Base-by-base conservation (phyloP, 2,888 invertebrate genomes). In the Zygaena filipendulae region DNA sequence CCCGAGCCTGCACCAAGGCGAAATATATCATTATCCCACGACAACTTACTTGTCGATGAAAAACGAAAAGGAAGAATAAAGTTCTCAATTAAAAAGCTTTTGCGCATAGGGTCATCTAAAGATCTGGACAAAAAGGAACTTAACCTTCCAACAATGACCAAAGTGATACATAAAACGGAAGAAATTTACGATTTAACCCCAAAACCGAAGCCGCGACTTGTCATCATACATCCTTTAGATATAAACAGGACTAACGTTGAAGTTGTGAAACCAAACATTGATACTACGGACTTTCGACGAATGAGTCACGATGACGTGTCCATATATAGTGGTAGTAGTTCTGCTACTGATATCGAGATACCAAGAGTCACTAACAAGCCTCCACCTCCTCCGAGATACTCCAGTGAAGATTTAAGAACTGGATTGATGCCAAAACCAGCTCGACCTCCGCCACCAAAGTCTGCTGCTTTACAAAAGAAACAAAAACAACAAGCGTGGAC, bases 141-240 rank as follows among this genome's bases (percentile, higher is more conserved):
- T 2, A 69, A 61, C 27, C 59, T 81, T 1, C 16, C 16, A 4
- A 49, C 67, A 20, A 56, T 70, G 3, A 48, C 68, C 8, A 84
- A 84, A 36, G 62, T 82, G 22, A 77, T 83, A 1, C 16, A 16
- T 6, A 83, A 81, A 49, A 51, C 56, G 25, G 84, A 85, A 38
- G 84, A 85, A 35, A 71, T 82, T 16, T 74, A 68, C 31, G 82
- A 83, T 22, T 63, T 81, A 25, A 81, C 82, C 11, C 84, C 84
- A 4, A 83, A 84, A 47, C 84, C 85, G 4, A 90, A 90, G 50
- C 89, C 90, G 2, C 83, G 91, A 9, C 77, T 92, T 12, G 91
- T 93, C 35, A 94, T 94, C 43, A 92, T 94, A 37, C 94, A 94
- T 80, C 94, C 94, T 8, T 79, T 91, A 45, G 93, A 94, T 51